Percentiles rank a stretch among this genome's conserved stretches.
Evolutionary conservation across 2,113 vertebrate genomes (phyloP).

Genomic region (Cromileptes altivelis): DNA sequence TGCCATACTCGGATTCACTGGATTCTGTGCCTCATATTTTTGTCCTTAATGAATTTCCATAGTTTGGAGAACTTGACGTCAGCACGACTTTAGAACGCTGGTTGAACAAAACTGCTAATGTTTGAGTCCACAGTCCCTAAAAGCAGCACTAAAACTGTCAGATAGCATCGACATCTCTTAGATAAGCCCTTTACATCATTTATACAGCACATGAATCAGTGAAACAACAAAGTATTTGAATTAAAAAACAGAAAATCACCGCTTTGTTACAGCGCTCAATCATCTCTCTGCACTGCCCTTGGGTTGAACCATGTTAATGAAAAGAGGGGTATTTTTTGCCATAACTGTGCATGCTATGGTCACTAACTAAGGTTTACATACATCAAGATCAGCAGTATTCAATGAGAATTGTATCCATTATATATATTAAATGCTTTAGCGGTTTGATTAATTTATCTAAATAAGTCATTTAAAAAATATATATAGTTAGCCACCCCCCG

Average conservation of each 20-base stretch:
- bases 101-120: not conserved
- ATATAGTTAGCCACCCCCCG: not conserved
- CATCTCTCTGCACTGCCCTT: not conserved
- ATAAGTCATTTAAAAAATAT: not conserved
- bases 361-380: fast-evolving
- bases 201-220: not conserved
- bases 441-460: not conserved
- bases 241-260: not conserved
- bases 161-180: not conserved
- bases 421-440: fast-evolving
- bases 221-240: not conserved
- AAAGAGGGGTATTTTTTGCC: fast-evolving
- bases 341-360: fast-evolving
- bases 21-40: not conserved
- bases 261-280: not conserved
- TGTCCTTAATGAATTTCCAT: not conserved
- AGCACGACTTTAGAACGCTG: not conserved
- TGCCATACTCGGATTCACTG: too few species aligned
- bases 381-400: fast-evolving
- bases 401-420: fast-evolving
- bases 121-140: not conserved
- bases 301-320: constrained; percentile 11
- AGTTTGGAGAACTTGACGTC: not conserved
- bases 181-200: not conserved
- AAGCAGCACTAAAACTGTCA: not conserved